A percentile compares a stretch with the other conserved stretches of the same genome.
phyloP scores from a whole-genome alignment of 2,888 invertebrate genomes.

The Drosophila quasianomalipes region DNA sequence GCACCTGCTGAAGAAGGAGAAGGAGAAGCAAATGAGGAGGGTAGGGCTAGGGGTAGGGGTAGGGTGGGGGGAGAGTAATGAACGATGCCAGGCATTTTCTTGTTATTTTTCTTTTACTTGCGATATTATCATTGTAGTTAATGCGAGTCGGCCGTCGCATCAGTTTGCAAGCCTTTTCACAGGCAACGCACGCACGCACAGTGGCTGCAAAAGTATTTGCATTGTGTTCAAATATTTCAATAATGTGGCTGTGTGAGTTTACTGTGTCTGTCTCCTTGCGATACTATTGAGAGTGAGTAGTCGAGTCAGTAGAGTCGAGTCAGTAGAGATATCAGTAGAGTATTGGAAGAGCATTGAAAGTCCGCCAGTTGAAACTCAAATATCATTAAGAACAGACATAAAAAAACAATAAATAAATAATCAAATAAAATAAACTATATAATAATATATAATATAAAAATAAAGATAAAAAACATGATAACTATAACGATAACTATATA shows the following conservation, averaged over 20 bases:
- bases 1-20: slow-evolving; percentile 30
- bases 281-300: neutral
- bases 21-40: neutral
- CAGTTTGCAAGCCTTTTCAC: slow-evolving; percentile 55
- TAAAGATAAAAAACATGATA: neutral
- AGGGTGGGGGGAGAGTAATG: slow-evolving; percentile 54
- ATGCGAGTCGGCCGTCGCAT: slow-evolving; percentile 57
- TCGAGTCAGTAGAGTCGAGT: neutral
- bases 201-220: slow-evolving; percentile 16
- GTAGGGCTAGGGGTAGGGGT: neutral
- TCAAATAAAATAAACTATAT: no score
- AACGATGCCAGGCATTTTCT: slow-evolving; percentile 77
- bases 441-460: neutral
- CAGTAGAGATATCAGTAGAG: neutral
- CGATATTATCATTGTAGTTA: slow-evolving; percentile 75
- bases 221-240: neutral
- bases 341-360: no score
- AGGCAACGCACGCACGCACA: slow-evolving; percentile 60
- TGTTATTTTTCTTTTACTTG: slow-evolving; percentile 68
- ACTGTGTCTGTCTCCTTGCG: neutral
- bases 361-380: neutral
- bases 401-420: no score
- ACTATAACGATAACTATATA: neutral
- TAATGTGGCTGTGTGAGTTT: neutral
- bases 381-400: neutral